phyloP scores from a whole-genome alignment of 37 sponge, comb jelly and placozoan genomes.

The Oopsacas minuta region DNA sequence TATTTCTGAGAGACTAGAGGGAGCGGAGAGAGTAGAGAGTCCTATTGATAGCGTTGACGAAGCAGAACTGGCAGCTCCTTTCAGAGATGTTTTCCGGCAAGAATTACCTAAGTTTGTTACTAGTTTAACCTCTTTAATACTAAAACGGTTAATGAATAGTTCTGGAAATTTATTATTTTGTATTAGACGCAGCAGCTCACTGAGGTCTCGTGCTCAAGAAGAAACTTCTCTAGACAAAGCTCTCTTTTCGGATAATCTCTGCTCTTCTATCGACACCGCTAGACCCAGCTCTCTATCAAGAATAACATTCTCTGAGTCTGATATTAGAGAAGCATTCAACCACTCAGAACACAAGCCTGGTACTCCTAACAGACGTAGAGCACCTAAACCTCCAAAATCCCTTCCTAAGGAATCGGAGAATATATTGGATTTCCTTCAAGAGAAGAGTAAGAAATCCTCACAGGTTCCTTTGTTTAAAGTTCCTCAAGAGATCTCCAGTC shows the following conservation, averaged over 20 bases:
- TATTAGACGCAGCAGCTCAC: background rate
- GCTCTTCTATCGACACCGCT: background rate
- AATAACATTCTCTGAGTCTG: background rate
- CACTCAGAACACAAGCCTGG: background rate
- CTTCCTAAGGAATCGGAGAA: background rate
- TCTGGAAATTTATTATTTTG: background rate
- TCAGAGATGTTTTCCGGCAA: background rate
- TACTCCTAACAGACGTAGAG: background rate
- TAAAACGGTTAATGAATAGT: too few relatives aligned
- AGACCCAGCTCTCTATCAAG: background rate
- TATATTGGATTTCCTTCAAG: background rate
- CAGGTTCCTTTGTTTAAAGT: background rate
- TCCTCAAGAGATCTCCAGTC: background rate
- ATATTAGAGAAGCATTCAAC: background rate
- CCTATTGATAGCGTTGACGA: background rate
- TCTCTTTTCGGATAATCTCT: background rate
- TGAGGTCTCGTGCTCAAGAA: background rate
- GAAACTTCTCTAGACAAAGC: background rate
- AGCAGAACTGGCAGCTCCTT: background rate
- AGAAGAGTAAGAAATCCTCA: background rate
- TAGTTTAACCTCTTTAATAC: too few relatives aligned
- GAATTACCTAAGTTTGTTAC: background rate
- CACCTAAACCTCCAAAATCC: background rate
- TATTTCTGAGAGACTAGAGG: background rate
- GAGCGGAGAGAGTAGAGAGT: background rate